These are phyloP conservation scores for Hyla sarda DNA, from an alignment of 2,113 vertebrate genomes.

Conservation along the genomic window DNA sequence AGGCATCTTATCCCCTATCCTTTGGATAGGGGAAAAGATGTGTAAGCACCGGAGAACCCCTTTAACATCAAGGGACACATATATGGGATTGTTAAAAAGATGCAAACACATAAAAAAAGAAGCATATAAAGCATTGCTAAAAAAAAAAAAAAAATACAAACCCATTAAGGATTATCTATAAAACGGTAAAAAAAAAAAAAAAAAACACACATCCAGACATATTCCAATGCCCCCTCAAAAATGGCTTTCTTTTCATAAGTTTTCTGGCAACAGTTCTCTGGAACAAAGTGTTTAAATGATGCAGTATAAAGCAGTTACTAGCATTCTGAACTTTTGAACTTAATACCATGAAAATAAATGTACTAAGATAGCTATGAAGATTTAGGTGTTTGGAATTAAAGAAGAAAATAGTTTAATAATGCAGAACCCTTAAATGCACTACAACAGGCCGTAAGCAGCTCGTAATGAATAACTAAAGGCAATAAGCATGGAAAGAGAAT, in stretches of 20 bases:
- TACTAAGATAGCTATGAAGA: constrained; percentile 12
- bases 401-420: constrained; percentile 30
- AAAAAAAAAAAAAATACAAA: neutral
- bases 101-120: too few species aligned
- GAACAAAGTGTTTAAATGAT: neutral
- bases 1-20: too few species aligned
- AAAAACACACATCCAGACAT: neutral
- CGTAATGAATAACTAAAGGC: constrained; percentile 13
- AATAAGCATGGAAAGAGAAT: neutral
- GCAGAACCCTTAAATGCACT: neutral
- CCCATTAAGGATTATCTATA: neutral
- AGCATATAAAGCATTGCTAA: neutral
- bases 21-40: too few species aligned
- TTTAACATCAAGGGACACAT: neutral
- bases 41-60: too few species aligned
- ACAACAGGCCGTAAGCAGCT: neutral
- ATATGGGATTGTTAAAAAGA: neutral
- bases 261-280: neutral
- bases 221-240: too few species aligned
- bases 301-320: neutral
- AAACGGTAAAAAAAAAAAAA: too few species aligned
- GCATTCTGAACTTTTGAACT: constrained; percentile 28
- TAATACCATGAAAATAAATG: neutral
- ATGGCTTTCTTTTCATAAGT: neutral
- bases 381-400: constrained; percentile 17